These are phyloP conservation scores for Eleginops maclovinus DNA, from an alignment of 2,113 vertebrate genomes.

Conservation along the genomic window DNA sequence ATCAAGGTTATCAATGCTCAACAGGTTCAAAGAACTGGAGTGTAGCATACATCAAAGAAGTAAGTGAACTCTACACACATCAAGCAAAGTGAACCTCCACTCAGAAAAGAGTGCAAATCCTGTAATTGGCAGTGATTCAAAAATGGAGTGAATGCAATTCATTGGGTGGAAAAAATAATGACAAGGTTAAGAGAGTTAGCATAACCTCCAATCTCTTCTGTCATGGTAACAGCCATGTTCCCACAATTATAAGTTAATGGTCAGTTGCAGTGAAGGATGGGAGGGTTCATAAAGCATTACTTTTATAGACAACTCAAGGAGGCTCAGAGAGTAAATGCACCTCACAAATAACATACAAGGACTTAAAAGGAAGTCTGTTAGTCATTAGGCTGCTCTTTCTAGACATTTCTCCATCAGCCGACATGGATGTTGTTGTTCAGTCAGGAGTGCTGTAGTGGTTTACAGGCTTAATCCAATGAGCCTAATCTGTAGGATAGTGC, in stretches of 20 bases:
- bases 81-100: constrained; percentile 4
- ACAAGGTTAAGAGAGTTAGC: constrained; percentile 46
- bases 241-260: constrained; percentile 68
- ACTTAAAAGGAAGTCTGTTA: constrained; percentile 56
- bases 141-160: constrained; percentile 36
- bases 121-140: constrained; percentile 50
- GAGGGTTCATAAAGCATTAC: constrained; percentile 31
- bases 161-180: constrained; percentile 47
- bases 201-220: constrained; percentile 56
- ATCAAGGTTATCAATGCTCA: constrained; percentile 20
- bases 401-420: constrained; percentile 48
- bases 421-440: constrained; percentile 29
- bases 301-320: constrained; percentile 62
- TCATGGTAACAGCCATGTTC: constrained; percentile 29
- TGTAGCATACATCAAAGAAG: constrained; percentile 17
- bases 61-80: neutral
- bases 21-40: constrained; percentile 2
- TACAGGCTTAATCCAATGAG: constrained; percentile 68
- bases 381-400: constrained; percentile 57
- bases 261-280: constrained; percentile 41
- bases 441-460: constrained; percentile 46
- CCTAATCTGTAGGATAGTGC: constrained; percentile 59
- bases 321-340: constrained; percentile 36
- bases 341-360: constrained; percentile 17
- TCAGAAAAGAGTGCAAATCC: constrained; percentile 1